Base-by-base conservation (phyloP, 2,113 vertebrate species). In the Panthera uncia region DNA sequence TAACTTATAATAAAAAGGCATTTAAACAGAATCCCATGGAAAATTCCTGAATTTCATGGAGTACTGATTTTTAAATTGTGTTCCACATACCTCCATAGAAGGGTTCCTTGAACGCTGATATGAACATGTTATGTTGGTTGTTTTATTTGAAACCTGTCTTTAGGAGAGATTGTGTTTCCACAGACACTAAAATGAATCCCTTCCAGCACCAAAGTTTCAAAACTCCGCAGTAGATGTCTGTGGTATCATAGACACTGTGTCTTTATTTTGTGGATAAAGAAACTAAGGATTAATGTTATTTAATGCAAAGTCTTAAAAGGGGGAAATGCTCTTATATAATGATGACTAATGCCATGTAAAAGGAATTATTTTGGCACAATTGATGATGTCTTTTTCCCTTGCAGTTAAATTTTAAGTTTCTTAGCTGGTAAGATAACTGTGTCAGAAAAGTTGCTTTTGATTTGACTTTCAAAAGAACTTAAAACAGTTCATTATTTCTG, bases 401-500 rank as follows among this genome's bases (percentile, higher is more conserved):
- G 48, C 13, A 79, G 50, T 94, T 97, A 38, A 38, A 38, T 95
- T 94, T 8, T 73, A 79, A 69, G 33, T 82, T 92, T 95, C 36
- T 69, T 31, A 84, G 85, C 71, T 93, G 57, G 82, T 93, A 91
- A 91, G 82, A 68, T 89, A 83, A 95, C 48, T 57, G 61, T 93
- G 68, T 93, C 71, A 89, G 82, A 61, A 93, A 91, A 92, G 79
- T 71, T 95, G 19, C 41, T 57, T 91, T 97, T 93, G 13, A 81
- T 81, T 66, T 89, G n/a, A 97, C 31, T 94, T 97, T 38, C 74
- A 38, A 36, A 93, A 89, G 25, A 89, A 90, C 15, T 92, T 92
- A 61, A 96, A 89, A 61, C 3, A 91, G 38, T 41, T 94, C 78
- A 92, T 74, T 95, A 74, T 89, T 96, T 93, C 82, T 89, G n/a